Conservation (phyloP, 2,888 invertebrate species). For the Odontocerum albicorne region DNA sequence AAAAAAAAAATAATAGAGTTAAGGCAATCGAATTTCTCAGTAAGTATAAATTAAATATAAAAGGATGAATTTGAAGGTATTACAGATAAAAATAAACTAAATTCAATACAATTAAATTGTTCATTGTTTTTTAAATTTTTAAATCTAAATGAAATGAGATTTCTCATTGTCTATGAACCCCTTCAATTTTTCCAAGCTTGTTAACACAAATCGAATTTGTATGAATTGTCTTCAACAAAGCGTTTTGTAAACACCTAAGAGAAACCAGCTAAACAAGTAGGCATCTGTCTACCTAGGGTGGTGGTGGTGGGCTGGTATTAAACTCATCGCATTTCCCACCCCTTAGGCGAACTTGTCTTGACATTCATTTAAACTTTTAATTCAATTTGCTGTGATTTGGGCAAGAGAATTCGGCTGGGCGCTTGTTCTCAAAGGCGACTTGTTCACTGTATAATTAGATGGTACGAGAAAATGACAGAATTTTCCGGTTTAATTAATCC, state of each 20-base stretch:
- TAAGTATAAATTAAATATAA: too few relatives aligned
- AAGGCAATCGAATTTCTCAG: too few relatives aligned
- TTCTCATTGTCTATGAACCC: neutral
- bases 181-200: neutral
- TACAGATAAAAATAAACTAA: too few relatives aligned
- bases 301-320: constrained; percentile 18
- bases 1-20: too few relatives aligned
- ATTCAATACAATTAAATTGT: too few relatives aligned
- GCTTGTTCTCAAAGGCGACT: constrained; percentile 24
- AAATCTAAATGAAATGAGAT: too few relatives aligned
- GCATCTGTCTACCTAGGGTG: neutral
- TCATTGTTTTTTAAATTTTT: too few relatives aligned
- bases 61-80: too few relatives aligned
- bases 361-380: constrained; percentile 36
- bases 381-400: constrained; percentile 35
- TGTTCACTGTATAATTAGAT: constrained; percentile 30
- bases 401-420: constrained; percentile 29
- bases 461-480: constrained; percentile 20
- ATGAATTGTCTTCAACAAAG: constrained; percentile 4
- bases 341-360: constrained; percentile 24
- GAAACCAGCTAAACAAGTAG: neutral
- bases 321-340: constrained; percentile 26
- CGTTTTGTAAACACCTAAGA: constrained; percentile 8
- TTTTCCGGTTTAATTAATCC: constrained; percentile 17
- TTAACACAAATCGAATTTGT: neutral